Conservation (phyloP, 1,140 invertebrate species). For the Mercenaria mercenaria region DNA sequence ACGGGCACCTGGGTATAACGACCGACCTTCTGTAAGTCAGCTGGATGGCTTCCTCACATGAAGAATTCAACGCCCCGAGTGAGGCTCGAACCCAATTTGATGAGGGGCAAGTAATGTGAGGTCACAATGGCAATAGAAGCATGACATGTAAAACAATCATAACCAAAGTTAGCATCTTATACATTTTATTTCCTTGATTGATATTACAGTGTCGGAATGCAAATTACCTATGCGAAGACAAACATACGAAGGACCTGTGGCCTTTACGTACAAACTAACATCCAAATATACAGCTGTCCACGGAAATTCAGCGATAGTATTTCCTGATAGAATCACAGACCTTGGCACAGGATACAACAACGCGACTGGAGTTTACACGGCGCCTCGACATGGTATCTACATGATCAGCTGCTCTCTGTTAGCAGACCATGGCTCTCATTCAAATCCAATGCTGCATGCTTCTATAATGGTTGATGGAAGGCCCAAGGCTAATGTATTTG, state of each 20-base stretch:
- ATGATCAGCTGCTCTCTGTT: constrained; percentile 5
- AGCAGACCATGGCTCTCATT: background rate
- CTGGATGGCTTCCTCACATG: too few species aligned
- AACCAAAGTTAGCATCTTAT: too few species aligned
- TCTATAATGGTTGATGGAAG: background rate
- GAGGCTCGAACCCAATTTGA: too few species aligned
- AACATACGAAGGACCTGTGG: background rate
- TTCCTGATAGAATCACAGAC: background rate
- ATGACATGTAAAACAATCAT: too few species aligned
- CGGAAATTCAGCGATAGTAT: background rate
- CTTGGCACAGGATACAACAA: background rate
- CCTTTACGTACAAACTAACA: background rate
- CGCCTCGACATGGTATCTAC: background rate
- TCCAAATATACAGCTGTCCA: too few species aligned
- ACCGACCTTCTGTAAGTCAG: too few species aligned
- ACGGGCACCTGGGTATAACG: too few species aligned
- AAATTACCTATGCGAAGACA: background rate
- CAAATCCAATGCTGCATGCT: background rate
- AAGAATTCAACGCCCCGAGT: too few species aligned
- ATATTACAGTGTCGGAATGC: background rate
- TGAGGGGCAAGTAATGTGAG: too few species aligned
- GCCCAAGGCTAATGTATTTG: background rate
- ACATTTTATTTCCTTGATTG: too few species aligned
- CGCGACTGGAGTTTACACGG: background rate
- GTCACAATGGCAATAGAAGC: too few species aligned